These are phyloP conservation scores for Limosa lapponica DNA, from an alignment of 2,797 vertebrate genomes.

Conservation along the genomic window DNA sequence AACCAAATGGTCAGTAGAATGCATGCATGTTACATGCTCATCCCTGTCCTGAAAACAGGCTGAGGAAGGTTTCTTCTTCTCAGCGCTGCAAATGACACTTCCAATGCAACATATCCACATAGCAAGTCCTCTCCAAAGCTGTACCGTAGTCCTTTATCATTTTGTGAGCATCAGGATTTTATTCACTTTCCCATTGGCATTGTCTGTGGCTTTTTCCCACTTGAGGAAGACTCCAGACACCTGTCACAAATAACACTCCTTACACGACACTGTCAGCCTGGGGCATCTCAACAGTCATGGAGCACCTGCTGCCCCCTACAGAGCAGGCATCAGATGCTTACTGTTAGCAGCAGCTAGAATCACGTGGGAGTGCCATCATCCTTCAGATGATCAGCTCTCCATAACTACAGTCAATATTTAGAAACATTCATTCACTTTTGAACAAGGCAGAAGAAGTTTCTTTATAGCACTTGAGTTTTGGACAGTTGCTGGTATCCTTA, in stretches of 20 bases:
- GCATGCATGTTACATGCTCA: not conserved
- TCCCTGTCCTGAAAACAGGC: not conserved
- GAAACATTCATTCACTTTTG: not conserved
- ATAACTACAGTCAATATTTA: not conserved
- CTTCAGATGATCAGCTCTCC: not conserved
- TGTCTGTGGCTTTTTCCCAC: not conserved
- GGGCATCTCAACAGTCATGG: not conserved
- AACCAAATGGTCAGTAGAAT: not conserved
- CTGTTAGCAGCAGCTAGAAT: not conserved
- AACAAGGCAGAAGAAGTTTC: not conserved
- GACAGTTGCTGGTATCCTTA: not conserved
- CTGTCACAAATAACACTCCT: not conserved
- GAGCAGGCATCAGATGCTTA: not conserved
- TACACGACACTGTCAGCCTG: not conserved
- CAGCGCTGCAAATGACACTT: not conserved
- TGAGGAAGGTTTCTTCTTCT: not conserved
- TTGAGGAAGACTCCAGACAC: not conserved
- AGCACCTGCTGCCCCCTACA: not conserved
- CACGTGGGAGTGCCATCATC: rapidly evolving
- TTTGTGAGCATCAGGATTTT: not conserved
- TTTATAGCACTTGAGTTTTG: not conserved
- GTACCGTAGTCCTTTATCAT: not conserved
- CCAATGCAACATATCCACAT: not conserved
- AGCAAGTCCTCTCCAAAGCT: not conserved
- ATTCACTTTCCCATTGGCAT: not conserved